Percentiles rank a stretch among this genome's conserved stretches.
Conservation (phyloP, 2,888 invertebrate species). For the Cantharis flavilabris region DNA sequence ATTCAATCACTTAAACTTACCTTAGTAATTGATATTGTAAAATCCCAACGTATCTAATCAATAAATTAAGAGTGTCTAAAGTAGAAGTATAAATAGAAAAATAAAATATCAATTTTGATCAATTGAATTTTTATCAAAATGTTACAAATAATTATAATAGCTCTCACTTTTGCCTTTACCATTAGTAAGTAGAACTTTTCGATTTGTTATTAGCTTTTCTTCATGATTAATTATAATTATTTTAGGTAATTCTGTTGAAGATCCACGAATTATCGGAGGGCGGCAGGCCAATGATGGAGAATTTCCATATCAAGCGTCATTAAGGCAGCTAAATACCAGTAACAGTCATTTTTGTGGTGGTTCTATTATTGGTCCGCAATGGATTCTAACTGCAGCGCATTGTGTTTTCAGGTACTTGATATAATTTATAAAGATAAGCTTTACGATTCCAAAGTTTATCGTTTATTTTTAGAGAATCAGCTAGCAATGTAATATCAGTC, state of each 20-base stretch:
- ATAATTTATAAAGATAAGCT: neutral
- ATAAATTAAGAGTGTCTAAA: neutral
- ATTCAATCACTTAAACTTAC: neutral
- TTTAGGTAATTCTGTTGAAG: neutral
- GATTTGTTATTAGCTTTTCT: neutral
- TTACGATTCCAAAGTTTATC: neutral
- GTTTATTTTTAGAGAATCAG: neutral
- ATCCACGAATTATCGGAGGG: neutral
- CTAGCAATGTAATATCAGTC: conserved; percentile 44
- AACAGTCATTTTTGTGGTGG: conserved; percentile 8
- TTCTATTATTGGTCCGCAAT: neutral
- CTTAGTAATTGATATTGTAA: neutral
- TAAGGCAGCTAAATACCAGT: neutral
- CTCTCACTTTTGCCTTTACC: neutral
- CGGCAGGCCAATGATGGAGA: neutral
- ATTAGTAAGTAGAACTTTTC: neutral
- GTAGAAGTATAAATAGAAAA: neutral
- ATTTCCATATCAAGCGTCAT: neutral
- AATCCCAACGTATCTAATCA: neutral
- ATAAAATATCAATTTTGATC: neutral
- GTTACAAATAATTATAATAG: neutral
- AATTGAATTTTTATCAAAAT: neutral
- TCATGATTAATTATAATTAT: neutral
- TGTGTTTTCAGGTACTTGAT: neutral
- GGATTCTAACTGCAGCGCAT: conserved; percentile 7